phyloP scores from a whole-genome alignment of 2,797 vertebrate species.

The Amblyraja radiata region DNA sequence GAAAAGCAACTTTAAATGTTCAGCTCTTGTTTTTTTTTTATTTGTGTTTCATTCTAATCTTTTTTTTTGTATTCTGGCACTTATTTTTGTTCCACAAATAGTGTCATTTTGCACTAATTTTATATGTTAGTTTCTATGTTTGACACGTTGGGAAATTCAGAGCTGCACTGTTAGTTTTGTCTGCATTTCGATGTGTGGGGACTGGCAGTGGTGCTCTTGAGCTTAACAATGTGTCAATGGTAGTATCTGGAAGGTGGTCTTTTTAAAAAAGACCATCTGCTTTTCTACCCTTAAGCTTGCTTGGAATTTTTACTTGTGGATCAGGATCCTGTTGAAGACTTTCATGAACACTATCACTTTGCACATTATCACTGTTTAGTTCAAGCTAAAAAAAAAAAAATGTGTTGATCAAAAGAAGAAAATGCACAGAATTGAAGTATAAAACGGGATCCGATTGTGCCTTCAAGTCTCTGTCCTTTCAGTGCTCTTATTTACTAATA shows the following conservation, averaged over 20 bases:
- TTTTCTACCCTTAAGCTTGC: neutral
- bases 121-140: neutral
- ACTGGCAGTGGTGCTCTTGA: neutral
- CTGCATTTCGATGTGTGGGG: neutral
- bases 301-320: neutral
- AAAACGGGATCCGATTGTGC: constrained; percentile 48
- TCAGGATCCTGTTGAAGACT: neutral
- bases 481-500: neutral
- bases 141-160: neutral
- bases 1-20: neutral
- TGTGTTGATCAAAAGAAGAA: constrained; percentile 53
- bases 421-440: constrained; percentile 53
- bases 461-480: constrained; percentile 21
- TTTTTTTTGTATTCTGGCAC: neutral
- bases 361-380: constrained; percentile 3
- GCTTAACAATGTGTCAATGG: neutral
- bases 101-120: constrained; percentile 16
- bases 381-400: constrained; percentile 32
- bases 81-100: neutral
- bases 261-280: neutral
- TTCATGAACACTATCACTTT: neutral
- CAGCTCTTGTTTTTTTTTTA: neutral
- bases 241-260: neutral
- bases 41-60: neutral
- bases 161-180: neutral